Conservation (phyloP, 2,113 vertebrate species). For the Phrynosoma blainvillii region DNA sequence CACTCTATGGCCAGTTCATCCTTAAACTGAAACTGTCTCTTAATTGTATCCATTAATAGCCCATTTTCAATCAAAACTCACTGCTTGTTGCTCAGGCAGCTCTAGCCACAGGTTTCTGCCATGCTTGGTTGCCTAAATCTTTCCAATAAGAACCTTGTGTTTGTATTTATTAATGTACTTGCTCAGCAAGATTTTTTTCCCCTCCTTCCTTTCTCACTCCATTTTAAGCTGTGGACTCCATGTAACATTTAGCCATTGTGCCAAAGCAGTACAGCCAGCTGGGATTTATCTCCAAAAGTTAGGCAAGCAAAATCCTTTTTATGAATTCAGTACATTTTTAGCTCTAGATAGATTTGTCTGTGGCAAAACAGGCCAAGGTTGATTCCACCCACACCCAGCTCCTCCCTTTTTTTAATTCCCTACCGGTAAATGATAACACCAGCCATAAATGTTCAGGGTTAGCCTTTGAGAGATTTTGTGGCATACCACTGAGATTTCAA, state of each 20-base stretch:
- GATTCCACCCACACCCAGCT: neutral
- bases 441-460: slow-evolving; percentile 44
- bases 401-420: slow-evolving; percentile 54
- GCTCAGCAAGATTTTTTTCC: slow-evolving; percentile 54
- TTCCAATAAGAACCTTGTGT: slow-evolving; percentile 49
- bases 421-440: slow-evolving; percentile 22
- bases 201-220: slow-evolving; percentile 35
- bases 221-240: slow-evolving; percentile 52
- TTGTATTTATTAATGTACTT: slow-evolving; percentile 70
- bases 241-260: slow-evolving; percentile 59
- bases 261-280: slow-evolving; percentile 41
- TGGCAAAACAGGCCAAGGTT: slow-evolving; percentile 47
- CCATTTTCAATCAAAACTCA: slow-evolving; percentile 75
- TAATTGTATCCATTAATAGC: slow-evolving; percentile 82
- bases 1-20: slow-evolving; percentile 75
- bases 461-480: slow-evolving; percentile 7
- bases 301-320: slow-evolving; percentile 48
- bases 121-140: slow-evolving; percentile 58
- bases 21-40: slow-evolving; percentile 76
- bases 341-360: slow-evolving; percentile 60
- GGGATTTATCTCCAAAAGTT: slow-evolving; percentile 55
- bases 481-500: neutral
- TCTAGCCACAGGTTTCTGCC: slow-evolving; percentile 56
- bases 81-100: slow-evolving; percentile 53
- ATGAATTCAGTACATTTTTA: slow-evolving; percentile 63